Percentiles rank a stretch among this genome's conserved stretches.
Conservation (phyloP, 1,140 invertebrate species). For the Solenopsis invicta region DNA sequence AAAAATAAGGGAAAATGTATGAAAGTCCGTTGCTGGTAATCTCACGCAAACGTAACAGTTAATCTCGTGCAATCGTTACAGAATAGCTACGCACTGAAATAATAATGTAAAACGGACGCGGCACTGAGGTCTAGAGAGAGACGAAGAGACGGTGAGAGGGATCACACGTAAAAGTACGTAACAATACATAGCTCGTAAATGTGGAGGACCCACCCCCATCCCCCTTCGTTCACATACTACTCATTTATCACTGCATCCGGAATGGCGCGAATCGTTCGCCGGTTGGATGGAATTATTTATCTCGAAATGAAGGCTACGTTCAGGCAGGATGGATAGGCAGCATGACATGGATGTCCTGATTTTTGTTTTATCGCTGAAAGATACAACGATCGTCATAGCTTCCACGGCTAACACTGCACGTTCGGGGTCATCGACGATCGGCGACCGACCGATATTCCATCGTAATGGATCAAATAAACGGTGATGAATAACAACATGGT, state of each 20-base stretch:
- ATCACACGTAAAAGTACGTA: slow-evolving; percentile 10
- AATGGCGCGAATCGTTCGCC: slow-evolving; percentile 50
- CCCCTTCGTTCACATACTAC: background rate
- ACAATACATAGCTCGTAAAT: background rate
- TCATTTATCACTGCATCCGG: slow-evolving; percentile 54
- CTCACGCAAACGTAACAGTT: slow-evolving; percentile 1
- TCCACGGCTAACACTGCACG: background rate
- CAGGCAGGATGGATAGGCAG: slow-evolving; percentile 30
- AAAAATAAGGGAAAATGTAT: background rate
- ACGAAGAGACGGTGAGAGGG: background rate
- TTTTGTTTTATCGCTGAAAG: slow-evolving; percentile 58
- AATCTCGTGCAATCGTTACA: slow-evolving; percentile 25
- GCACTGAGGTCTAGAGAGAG: slow-evolving; percentile 1
- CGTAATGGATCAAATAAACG: slow-evolving; percentile 58
- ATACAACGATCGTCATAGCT: slow-evolving; percentile 44
- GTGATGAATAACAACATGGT: slow-evolving; percentile 35
- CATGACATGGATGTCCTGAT: slow-evolving; percentile 42
- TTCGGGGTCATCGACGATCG: slow-evolving; percentile 49
- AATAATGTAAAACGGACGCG: slow-evolving; percentile 12
- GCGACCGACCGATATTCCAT: slow-evolving; percentile 41
- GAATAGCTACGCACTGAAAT: slow-evolving; percentile 20
- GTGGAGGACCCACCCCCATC: background rate
- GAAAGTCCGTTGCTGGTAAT: background rate
- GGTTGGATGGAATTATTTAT: slow-evolving; percentile 59
- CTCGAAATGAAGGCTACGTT: slow-evolving; percentile 47